phyloP scores from a whole-genome alignment of 2,113 vertebrate genomes.

The Malurus melanocephalus region DNA sequence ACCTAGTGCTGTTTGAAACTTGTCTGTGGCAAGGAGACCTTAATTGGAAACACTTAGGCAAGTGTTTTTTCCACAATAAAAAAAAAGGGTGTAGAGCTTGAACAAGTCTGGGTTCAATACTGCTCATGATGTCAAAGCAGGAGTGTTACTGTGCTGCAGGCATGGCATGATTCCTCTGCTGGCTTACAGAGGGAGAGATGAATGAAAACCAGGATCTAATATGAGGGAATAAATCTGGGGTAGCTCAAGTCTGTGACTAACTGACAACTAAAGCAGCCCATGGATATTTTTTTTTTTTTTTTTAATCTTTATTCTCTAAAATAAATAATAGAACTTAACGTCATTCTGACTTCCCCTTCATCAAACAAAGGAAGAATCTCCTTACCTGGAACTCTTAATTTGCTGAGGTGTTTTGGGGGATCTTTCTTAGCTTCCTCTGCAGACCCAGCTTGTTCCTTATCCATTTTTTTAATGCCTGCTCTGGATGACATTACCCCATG shows the following conservation, averaged over 20 bases:
- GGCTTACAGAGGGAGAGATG: background rate
- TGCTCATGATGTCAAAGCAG: background rate
- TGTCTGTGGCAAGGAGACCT: background rate
- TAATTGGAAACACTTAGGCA: background rate
- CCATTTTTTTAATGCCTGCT: background rate
- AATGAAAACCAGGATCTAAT: background rate
- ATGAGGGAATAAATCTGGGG: background rate
- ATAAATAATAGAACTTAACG: background rate
- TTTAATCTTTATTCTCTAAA: background rate
- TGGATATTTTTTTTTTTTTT: background rate
- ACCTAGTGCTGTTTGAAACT: background rate
- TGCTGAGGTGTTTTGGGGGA: background rate
- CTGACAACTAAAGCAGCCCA: background rate
- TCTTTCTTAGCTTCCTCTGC: background rate
- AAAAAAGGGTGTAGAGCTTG: background rate
- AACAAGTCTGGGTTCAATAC: background rate
- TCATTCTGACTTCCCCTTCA: background rate
- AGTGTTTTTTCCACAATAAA: background rate
- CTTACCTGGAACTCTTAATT: background rate
- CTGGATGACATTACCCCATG: background rate
- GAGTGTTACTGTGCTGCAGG: background rate
- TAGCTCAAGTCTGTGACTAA: background rate
- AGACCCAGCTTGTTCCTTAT: background rate
- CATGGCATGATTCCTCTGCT: background rate
- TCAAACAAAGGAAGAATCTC: background rate